Evolutionary conservation across 1,140 invertebrate species (phyloP).

Genomic region (Tetragonula clypearis): DNA sequence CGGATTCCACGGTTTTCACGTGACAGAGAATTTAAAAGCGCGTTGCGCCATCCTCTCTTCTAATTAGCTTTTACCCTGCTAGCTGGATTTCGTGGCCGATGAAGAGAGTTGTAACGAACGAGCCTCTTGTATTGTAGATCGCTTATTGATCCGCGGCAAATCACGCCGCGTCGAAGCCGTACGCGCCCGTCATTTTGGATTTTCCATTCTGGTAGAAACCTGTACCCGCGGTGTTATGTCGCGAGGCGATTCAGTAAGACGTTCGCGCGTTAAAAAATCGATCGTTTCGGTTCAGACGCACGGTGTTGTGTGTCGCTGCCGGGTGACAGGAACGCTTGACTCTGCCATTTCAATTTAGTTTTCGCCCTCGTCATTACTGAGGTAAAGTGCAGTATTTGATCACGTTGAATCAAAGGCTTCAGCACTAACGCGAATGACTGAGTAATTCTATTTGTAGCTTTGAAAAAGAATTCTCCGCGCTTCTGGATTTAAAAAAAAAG

Average conservation of each 20-base stretch:
- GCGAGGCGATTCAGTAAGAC: background rate
- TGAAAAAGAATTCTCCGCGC: too few species aligned
- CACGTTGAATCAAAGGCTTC: slow-evolving; percentile 18
- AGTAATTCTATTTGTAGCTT: background rate
- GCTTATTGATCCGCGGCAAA: background rate
- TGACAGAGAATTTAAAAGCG: slow-evolving; percentile 63
- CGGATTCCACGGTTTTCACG: slow-evolving; percentile 62
- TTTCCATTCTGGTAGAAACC: background rate
- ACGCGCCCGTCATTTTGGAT: background rate
- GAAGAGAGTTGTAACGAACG: slow-evolving; percentile 18
- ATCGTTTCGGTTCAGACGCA: background rate
- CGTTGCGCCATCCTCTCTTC: slow-evolving; percentile 13
- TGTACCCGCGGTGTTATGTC: background rate
- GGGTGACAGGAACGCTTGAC: too few species aligned
- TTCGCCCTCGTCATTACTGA: background rate
- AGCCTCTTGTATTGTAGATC: slow-evolving; percentile 18
- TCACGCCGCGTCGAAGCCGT: background rate
- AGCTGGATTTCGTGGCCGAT: background rate
- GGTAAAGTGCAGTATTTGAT: background rate
- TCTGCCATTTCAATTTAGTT: background rate
- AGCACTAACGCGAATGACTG: background rate
- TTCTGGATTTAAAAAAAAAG: background rate
- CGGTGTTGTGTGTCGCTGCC: background rate
- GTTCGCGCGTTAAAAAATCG: background rate
- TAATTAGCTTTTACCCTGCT: slow-evolving; percentile 44